These are phyloP conservation scores for Pitangus sulphuratus DNA, from an alignment of 2,797 vertebrate species.

Conservation along the genomic window DNA sequence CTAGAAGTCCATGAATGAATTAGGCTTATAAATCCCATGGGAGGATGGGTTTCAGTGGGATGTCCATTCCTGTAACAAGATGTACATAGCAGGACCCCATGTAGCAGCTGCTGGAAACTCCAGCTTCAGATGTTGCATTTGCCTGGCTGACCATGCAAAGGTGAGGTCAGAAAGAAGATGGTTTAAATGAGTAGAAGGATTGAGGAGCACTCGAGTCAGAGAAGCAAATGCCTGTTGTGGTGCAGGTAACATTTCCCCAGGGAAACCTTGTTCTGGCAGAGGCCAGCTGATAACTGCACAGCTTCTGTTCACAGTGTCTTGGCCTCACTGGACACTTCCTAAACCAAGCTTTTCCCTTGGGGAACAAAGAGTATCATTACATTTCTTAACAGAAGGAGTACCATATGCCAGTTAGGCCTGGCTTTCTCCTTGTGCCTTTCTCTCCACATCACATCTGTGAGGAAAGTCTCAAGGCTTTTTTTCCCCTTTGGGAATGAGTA, in stretches of 20 bases:
- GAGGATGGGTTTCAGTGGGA: not conserved
- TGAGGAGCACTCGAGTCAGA: accelerated
- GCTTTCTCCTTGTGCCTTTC: not conserved
- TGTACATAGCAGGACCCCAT: not conserved
- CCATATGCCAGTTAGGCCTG: not conserved
- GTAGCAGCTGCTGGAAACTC: not conserved
- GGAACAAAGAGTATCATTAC: not conserved
- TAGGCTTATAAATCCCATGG: not conserved
- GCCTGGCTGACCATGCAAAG: not conserved
- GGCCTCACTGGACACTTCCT: not conserved
- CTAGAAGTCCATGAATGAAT: not conserved
- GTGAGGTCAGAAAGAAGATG: not conserved
- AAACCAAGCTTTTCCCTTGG: not conserved
- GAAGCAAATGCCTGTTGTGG: not conserved
- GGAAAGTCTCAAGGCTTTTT: not conserved
- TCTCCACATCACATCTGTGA: not conserved
- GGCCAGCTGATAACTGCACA: too few species aligned
- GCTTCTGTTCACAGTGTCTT: not conserved
- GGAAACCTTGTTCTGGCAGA: not conserved
- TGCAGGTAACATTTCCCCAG: not conserved
- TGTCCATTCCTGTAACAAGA: not conserved
- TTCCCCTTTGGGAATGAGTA: not conserved
- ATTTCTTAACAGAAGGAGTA: not conserved
- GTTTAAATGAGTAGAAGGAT: not conserved
- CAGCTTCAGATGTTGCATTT: not conserved